Conservation (phyloP, 2,113 vertebrate genomes). For the Ceyx margarethae region DNA sequence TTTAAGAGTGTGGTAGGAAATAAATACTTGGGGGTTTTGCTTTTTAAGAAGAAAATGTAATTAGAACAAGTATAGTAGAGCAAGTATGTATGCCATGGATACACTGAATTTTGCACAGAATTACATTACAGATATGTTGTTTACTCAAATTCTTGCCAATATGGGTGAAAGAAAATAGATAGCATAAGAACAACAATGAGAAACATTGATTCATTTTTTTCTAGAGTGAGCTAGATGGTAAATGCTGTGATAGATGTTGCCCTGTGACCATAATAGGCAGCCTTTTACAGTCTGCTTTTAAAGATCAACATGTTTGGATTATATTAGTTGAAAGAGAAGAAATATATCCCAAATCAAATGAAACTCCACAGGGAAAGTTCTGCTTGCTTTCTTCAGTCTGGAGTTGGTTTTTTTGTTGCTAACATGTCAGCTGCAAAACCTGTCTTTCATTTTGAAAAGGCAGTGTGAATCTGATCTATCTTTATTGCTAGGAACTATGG, state of each 20-base stretch:
- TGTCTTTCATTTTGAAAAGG: neutral
- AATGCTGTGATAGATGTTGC: neutral
- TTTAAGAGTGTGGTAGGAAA: neutral
- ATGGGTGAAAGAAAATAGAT: neutral
- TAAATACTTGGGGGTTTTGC: accelerated
- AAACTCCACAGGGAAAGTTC: neutral
- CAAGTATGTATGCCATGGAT: neutral
- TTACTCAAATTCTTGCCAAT: neutral
- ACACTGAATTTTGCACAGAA: neutral
- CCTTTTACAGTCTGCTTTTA: neutral
- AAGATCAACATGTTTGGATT: slow-evolving; percentile 3
- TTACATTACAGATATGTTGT: neutral
- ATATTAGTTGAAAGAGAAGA: slow-evolving; percentile 16
- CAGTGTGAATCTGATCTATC: neutral
- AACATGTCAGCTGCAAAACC: neutral
- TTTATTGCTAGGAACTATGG: neutral
- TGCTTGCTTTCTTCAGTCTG: neutral
- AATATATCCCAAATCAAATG: neutral
- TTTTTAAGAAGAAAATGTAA: neutral
- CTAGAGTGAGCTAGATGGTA: neutral
- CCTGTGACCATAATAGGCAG: neutral
- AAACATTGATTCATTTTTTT: neutral
- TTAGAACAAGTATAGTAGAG: neutral
- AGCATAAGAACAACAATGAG: neutral
- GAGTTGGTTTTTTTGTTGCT: neutral